Percentiles rank a stretch among this genome's conserved stretches.
Conservation (phyloP, 1,140 invertebrate species). For the Caenorhabditis brenneri region DNA sequence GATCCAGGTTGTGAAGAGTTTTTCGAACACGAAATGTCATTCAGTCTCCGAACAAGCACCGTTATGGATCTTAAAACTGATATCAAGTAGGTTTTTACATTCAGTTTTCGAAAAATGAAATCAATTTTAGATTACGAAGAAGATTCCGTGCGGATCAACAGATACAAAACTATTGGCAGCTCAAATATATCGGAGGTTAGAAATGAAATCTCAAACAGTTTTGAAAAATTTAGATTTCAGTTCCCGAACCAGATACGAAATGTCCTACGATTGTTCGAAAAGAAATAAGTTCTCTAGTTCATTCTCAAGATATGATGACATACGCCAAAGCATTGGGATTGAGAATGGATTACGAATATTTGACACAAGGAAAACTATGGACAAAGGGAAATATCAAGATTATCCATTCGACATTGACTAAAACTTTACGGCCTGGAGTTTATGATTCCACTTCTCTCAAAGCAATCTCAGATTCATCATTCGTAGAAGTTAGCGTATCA, state of each 20-base stretch:
- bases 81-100: conserved; percentile 6
- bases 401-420: conserved; percentile 36
- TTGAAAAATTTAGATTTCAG: conserved; percentile 1
- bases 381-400: conserved; percentile 54
- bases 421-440: conserved; percentile 1
- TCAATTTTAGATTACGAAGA: conserved; percentile 45
- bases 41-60: conserved; percentile 42
- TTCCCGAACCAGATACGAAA: conserved; percentile 52
- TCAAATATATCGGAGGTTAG: conserved; percentile 47
- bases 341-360: conserved; percentile 57
- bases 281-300: conserved; percentile 46
- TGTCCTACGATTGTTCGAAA: conserved; percentile 55
- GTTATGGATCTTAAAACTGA: conserved; percentile 41
- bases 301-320: conserved; percentile 55
- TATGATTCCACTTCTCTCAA: conserved; percentile 49
- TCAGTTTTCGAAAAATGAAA: not conserved
- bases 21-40: conserved; percentile 55
- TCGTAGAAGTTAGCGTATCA: conserved; percentile 49
- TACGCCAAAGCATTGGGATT: conserved; percentile 55
- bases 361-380: conserved; percentile 50
- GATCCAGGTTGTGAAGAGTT: conserved; percentile 52
- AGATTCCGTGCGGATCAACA: conserved; percentile 32
- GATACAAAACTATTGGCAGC: conserved; percentile 47
- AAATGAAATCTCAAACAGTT: not conserved
- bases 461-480: conserved; percentile 42